phyloP scores from a whole-genome alignment of 2,888 invertebrate genomes.

The Drosophila antonietae region DNA sequence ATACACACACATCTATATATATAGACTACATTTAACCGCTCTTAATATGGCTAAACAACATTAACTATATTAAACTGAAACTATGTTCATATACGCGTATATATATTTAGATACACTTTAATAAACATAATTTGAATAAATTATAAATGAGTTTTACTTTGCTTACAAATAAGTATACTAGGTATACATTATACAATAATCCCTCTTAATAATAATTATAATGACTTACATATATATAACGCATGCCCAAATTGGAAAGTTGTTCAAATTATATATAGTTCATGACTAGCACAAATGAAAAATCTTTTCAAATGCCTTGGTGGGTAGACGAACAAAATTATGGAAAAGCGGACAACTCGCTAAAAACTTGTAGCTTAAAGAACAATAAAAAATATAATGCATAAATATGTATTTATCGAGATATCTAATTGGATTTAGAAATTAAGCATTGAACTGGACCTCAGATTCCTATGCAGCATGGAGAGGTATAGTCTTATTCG shows the following conservation, averaged over 20 bases:
- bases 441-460: too few relatives aligned
- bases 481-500: too few relatives aligned
- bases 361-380: constrained; percentile 8
- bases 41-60: constrained; percentile 29
- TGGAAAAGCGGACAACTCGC: constrained; percentile 20
- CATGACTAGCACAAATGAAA: constrained; percentile 68
- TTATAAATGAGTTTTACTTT: constrained; percentile 35
- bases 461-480: too few relatives aligned
- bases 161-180: constrained; percentile 22
- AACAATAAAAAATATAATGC: not conserved
- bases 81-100: constrained; percentile 13
- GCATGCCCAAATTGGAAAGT: constrained; percentile 16
- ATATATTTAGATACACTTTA: constrained; percentile 43
- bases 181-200: constrained; percentile 23
- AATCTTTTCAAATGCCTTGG: constrained; percentile 61
- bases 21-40: constrained; percentile 6
- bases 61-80: constrained; percentile 24
- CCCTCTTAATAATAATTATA: constrained; percentile 18
- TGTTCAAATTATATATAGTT: constrained; percentile 20
- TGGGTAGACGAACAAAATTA: constrained; percentile 47
- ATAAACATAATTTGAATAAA: constrained; percentile 61
- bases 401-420: not conserved
- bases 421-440: too few relatives aligned
- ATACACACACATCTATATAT: not conserved
- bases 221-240: not conserved